A percentile compares a stretch with the other conserved stretches of the same genome.
Evolutionary conservation across 30 jellyfish, hydroid and myxozoan species (phyloP).

Genomic region (Haliclystus octoradiatus): DNA sequence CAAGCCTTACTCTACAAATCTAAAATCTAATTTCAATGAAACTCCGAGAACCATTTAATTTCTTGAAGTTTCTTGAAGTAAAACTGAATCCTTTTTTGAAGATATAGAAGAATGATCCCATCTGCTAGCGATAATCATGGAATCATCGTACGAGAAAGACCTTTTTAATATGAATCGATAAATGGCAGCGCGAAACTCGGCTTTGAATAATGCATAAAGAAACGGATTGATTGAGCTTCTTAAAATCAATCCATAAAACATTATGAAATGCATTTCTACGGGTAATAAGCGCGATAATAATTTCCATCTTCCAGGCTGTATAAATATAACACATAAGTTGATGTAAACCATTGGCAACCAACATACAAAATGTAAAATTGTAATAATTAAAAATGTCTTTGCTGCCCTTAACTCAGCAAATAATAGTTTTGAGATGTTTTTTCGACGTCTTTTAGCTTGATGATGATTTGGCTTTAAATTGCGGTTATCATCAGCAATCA

Average conservation of each 20-base stretch:
- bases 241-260: slow-evolving; percentile 2
- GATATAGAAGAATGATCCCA: no score
- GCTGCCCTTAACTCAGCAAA: slow-evolving; percentile 1
- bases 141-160: no score
- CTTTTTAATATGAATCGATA: no score
- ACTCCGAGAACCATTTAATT: no score
- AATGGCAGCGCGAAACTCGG: slow-evolving; percentile 4
- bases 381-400: neutral
- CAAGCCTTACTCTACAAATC: no score
- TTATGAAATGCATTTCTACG: neutral
- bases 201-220: neutral
- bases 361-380: neutral
- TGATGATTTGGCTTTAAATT: no score
- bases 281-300: neutral
- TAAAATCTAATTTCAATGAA: no score
- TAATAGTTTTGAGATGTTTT: neutral
- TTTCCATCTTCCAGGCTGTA: neutral
- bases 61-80: no score
- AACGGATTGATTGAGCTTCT: slow-evolving; percentile 1
- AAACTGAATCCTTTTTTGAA: no score
- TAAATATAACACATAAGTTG: neutral
- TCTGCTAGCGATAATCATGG: no score
- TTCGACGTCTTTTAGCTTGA: no score
- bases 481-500: no score
- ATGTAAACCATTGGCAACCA: slow-evolving; percentile 7